Base-by-base conservation (phyloP, 2,113 vertebrate genomes). In the Lampris megalopsis region DNA sequence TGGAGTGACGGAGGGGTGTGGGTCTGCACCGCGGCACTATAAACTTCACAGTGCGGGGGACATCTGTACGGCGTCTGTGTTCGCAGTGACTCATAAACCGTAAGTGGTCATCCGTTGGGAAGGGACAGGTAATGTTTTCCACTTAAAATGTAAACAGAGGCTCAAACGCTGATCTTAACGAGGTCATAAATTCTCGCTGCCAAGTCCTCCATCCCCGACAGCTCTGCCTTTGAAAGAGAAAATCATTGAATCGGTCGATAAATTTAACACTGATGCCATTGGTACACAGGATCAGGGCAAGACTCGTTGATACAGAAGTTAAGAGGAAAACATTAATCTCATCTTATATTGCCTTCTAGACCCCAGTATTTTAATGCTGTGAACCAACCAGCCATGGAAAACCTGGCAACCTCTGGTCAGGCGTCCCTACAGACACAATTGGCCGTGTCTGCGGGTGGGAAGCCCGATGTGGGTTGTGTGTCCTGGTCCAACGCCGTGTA, bases 71-170 rank as follows among this genome's bases (percentile, higher is more conserved):
- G 80, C 41, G 57, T 79, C 47, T 80, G 64, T 81, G 70, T 87
- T 91, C 78, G 84, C 57, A 53, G 71, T 47, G 42, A 80, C 54
- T 91, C 84, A 77, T 88, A 86, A 90, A 89, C 52, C 74, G 65
- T 37, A 9, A 1, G 67, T 80, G 86, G 84, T 75, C 72, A 24
- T 24, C 24, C 24, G 24, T 66, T 0, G 10, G 59, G 50, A 73
- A 76, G 53, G 47, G 7, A 65, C 71, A 84, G 80, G 53, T 75
- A 81, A 85, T 77, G 79, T 77, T 83, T 24, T 79, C 77, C 60
- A 79, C 89, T 90, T 84, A 80, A 88, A 89, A 90, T 90, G 87
- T 85, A 89, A 89, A 92, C 80, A 2, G 53, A 75, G 67, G 54
- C 67, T 50, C 35, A 41, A 61, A 82, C 86, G 82, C 65, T 82